phyloP scores from a whole-genome alignment of 2,797 vertebrate species.

The Chaetodon trifasciatus region DNA sequence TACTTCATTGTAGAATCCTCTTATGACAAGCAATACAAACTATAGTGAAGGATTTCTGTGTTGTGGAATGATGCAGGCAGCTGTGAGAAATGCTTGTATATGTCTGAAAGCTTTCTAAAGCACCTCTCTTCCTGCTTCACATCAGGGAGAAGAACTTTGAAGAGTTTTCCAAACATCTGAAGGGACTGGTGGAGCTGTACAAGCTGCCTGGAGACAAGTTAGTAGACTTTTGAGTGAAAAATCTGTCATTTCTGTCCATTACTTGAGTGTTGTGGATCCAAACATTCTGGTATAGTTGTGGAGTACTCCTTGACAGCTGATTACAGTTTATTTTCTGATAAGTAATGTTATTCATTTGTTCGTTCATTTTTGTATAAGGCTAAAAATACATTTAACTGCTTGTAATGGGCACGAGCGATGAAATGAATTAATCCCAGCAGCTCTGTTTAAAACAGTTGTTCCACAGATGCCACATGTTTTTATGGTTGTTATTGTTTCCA shows the following conservation, averaged over 20 bases:
- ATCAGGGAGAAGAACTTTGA: conserved; percentile 97
- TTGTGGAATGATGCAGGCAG: background rate
- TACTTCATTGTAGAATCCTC: background rate
- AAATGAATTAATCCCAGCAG: background rate
- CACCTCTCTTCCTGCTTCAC: conserved; percentile 1
- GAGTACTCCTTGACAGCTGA: background rate
- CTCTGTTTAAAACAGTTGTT: background rate
- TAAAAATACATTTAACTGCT: background rate
- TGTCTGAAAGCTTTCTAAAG: conserved; percentile 3
- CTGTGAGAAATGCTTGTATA: background rate
- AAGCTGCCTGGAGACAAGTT: conserved; percentile 98
- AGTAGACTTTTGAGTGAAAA: conserved; percentile 61
- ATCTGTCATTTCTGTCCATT: background rate
- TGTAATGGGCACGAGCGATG: background rate
- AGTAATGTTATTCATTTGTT: background rate
- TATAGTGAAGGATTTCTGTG: background rate
- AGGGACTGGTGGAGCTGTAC: conserved; percentile 96
- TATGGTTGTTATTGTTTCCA: background rate
- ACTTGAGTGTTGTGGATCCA: background rate
- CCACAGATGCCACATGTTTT: background rate
- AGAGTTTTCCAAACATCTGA: conserved; percentile 98
- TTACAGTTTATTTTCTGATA: background rate
- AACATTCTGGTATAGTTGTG: background rate
- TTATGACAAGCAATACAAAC: background rate
- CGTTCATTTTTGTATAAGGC: background rate